phyloP scores from a whole-genome alignment of 2,888 invertebrate genomes.

The Linnaemya vulpina region DNA sequence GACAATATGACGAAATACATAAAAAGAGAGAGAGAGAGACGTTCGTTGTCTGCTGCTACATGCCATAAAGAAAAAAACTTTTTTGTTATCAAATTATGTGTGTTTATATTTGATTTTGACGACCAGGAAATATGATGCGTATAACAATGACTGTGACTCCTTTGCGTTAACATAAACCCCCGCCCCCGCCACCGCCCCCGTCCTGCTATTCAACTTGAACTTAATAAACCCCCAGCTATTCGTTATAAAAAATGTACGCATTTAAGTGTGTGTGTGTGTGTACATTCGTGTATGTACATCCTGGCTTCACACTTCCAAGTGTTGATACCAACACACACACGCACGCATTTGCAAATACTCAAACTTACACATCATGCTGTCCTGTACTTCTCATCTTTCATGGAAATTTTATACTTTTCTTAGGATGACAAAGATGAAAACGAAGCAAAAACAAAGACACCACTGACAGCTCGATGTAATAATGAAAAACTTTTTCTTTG shows the following conservation, averaged over 20 bases:
- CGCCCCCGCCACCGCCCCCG: not conserved
- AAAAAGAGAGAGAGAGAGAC: constrained; percentile 20
- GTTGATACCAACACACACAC: not conserved
- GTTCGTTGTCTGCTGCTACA: constrained; percentile 9
- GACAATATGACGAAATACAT: not conserved
- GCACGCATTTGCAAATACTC: not conserved
- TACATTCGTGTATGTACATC: constrained; percentile 1
- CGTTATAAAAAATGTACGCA: not conserved
- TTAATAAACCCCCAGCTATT: not conserved
- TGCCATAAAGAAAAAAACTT: not conserved
- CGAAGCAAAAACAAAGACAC: constrained; percentile 55
- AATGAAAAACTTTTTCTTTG: constrained; percentile 82
- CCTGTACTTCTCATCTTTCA: constrained; percentile 69
- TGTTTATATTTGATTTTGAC: constrained; percentile 21
- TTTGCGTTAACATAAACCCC: constrained; percentile 31
- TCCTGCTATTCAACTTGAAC: not conserved
- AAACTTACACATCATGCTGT: constrained; percentile 46
- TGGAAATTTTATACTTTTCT: constrained; percentile 77
- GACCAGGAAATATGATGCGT: constrained; percentile 65
- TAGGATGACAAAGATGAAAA: constrained; percentile 72
- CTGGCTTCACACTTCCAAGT: not conserved
- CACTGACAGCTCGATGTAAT: constrained; percentile 80
- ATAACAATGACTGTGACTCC: constrained; percentile 36
- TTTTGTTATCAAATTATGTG: constrained; percentile 16
- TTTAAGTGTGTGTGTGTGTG: not conserved